These are phyloP conservation scores for Bombus polaris DNA, from an alignment of 1,140 invertebrate species.

Conservation along the genomic window DNA sequence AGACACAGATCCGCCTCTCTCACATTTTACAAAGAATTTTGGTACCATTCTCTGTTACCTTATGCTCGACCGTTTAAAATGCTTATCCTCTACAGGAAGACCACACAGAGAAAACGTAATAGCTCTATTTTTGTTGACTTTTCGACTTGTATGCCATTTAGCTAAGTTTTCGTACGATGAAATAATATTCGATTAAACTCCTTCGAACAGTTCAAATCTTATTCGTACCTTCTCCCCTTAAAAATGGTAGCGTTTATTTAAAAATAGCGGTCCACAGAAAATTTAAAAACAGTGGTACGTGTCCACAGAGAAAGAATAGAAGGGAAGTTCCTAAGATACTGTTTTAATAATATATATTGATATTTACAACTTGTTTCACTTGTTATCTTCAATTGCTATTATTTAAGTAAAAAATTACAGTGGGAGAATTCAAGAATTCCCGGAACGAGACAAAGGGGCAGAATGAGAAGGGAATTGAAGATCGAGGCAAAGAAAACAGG, in stretches of 20 bases:
- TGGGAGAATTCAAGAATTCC: not conserved
- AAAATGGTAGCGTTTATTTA: not conserved
- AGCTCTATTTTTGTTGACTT: no score
- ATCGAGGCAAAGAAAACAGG: constrained; percentile 2
- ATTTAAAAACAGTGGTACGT: no score
- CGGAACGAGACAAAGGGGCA: not conserved
- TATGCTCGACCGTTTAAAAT: not conserved
- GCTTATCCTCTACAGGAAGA: not conserved
- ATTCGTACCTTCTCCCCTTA: not conserved
- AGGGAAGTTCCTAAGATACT: not conserved
- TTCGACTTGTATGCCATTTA: no score
- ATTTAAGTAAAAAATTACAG: constrained; percentile 3
- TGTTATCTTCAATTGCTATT: not conserved
- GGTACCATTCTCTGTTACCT: not conserved
- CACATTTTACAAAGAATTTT: constrained; percentile 27
- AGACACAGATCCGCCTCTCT: not conserved
- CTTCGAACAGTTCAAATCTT: not conserved
- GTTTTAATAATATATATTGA: not conserved
- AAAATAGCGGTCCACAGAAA: not conserved
- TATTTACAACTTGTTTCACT: not conserved
- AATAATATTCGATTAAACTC: not conserved
- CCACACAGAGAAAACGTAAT: no score
- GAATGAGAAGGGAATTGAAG: constrained; percentile 15
- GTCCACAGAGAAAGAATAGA: no score
- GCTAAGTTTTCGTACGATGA: not conserved